Evolutionary conservation across 2,888 invertebrate genomes (phyloP), one percentile per base, ranked within the genome.

Genomic region (Drosophila paramelanica): DNA sequence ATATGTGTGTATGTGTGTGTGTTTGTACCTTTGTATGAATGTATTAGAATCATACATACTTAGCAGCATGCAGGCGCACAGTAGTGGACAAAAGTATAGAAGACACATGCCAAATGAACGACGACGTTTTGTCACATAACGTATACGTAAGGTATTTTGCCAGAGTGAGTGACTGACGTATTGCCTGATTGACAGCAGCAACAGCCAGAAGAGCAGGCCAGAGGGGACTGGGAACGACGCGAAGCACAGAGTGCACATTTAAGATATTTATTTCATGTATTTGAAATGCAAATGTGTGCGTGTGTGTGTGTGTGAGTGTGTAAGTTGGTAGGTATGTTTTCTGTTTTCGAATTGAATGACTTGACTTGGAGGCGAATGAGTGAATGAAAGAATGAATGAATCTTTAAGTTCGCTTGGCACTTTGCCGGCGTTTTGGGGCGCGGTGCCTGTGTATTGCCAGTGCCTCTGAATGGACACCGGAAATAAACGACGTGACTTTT

Each of bases 401-500:
- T 86, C 86, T 88, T 87, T 84, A 87, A 87, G 87, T 88, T 81
- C 52, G 83, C 80, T 84, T 85, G 89, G 85, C 85, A 82, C 72
- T 74, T 57, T 88, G 85, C 82, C 82, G 57, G 62, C 61, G 25
- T 51, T 52, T 68, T 64, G 57, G 58, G 69, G 52, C 58, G 56
- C 55, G 60, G 61, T 62, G 76, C 46, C 41, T 20, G n/a, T 17
- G n/a, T 41, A 23, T 41, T 52, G 43, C 70, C 27, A 64, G 51
- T 27, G 46, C 60, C 41, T 45, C 43, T 52, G 38, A 73, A 77
- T 73, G 77, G 69, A 75, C 85, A 89, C 91, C 91, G 91, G 91
- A 91, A 90, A 88, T 90, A 89, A 90, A 83, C 91, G 91, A 91
- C 91, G 91, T 91, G 91, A 91, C 91, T 91, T 91, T 89, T 86